Evolutionary conservation across 2,797 vertebrate genomes (phyloP).

Genomic region (Columba guinea): DNA sequence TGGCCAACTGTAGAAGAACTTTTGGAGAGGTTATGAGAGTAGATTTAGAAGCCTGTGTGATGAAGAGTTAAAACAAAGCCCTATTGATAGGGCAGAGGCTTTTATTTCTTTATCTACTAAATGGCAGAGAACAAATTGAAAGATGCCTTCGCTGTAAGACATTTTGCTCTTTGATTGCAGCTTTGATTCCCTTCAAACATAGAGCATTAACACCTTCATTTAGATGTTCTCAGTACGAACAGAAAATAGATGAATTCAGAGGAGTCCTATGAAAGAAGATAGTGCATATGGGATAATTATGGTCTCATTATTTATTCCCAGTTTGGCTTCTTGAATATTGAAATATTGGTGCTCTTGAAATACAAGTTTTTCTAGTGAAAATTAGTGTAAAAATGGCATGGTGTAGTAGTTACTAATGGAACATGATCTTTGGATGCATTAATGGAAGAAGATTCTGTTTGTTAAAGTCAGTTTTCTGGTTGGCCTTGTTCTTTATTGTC

Average conservation of each 20-base stretch:
- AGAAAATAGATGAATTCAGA: not conserved
- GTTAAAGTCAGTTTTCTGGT: not conserved
- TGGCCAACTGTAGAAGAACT: not conserved
- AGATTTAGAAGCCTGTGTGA: constrained; percentile 17
- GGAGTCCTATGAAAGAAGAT: not conserved
- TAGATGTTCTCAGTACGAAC: constrained; percentile 6
- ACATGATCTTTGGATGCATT: not conserved
- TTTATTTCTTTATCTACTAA: constrained; percentile 43
- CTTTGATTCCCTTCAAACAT: constrained; percentile 61
- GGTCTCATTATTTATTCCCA: not conserved
- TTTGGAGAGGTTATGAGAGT: not conserved
- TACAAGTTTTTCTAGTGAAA: not conserved
- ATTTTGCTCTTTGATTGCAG: constrained; percentile 48
- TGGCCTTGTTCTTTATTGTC: not conserved
- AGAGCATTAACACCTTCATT: constrained; percentile 34
- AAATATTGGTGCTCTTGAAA: not conserved
- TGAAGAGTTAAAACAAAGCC: constrained; percentile 33
- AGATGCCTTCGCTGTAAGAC: not conserved
- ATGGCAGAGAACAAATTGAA: constrained; percentile 3
- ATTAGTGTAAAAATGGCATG: not conserved
- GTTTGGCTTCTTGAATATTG: not conserved
- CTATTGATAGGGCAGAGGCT: not conserved
- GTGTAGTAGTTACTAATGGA: not conserved
- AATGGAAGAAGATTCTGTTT: not conserved
- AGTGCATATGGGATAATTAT: not conserved